Base-by-base conservation (phyloP, 2,113 vertebrate genomes). In the Syngnathus floridae region DNA sequence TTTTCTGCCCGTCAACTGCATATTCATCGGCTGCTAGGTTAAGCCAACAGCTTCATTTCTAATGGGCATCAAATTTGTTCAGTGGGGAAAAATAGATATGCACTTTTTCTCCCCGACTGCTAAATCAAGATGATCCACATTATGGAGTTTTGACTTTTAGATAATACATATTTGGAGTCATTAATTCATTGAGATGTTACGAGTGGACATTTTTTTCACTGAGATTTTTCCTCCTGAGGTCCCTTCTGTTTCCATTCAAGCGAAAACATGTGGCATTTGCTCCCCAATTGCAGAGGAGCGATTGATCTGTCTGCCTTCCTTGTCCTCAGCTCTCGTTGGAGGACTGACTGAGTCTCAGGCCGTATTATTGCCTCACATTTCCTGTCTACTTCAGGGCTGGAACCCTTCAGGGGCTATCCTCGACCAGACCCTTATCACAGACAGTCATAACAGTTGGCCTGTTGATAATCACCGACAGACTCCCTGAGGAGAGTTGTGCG, bases 391-490 rank as follows among this genome's bases (percentile, higher is more conserved):
- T 78, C 70, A 40, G 59, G 70, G 69, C 80, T 72, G 72, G 65
- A 73, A 78, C 65, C 71, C 80, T 82, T 82, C 49, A 62, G 83
- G 80, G 82, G 58, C 68, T 82, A 71, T 80, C 67, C 74, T 82
- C 83, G 83, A 77, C 67, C 77, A 84, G 83, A 78, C 83, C 84
- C 88, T 87, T 90, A 90, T 90, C 84, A 80, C 74, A 74, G 83
- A 86, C 85, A 90, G 90, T 84, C 87, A 92, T 88, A 91, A 90
- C 88, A 90, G 79, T 79, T 77, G 74, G 82, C 65, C 82, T 81
- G 85, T 83, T 84, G 86, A 89, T 89, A 90, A 88, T 76, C 83
- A 90, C 88, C 85, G 71, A 79, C 57, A 83, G 82, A 84, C 83
- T 91, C 89, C 84, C 88, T 46, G 6, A 84, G 86, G 90, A 88